Evolutionary conservation across 1,140 invertebrate species (phyloP).

Genomic region (Psix sp.): DNA sequence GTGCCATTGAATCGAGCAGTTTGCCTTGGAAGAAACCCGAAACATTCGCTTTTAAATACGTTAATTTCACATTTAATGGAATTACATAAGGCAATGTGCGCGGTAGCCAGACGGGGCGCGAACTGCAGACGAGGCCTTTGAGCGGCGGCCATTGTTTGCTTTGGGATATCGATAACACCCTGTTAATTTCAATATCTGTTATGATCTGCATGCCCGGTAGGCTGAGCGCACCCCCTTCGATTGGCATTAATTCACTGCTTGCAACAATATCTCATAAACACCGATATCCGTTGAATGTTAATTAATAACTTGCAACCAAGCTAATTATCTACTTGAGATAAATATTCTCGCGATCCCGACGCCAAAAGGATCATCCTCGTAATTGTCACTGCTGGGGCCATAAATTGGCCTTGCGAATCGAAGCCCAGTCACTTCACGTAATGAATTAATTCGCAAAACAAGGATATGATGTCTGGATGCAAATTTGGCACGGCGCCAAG

Average conservation of each 20-base stretch:
- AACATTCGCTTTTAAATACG: no score
- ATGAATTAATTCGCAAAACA: constrained; percentile 55
- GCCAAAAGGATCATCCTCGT: constrained; percentile 11
- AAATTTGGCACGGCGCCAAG: constrained; percentile 36
- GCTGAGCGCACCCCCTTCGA: constrained; percentile 26
- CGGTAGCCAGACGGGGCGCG: not conserved
- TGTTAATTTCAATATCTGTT: constrained; percentile 52
- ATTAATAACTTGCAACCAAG: constrained; percentile 47
- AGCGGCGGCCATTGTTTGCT: constrained; percentile 23
- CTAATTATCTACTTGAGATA: constrained; percentile 38
- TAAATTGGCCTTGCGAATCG: constrained; percentile 42
- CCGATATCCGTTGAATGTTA: constrained; percentile 44
- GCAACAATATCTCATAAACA: constrained; percentile 48
- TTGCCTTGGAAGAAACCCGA: not conserved
- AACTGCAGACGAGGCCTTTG: constrained; percentile 33
- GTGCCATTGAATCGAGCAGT: not conserved
- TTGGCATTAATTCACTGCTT: constrained; percentile 51
- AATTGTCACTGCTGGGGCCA: constrained; percentile 36
- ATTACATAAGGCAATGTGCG: constrained; percentile 22
- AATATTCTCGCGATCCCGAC: constrained; percentile 37
- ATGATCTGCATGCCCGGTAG: constrained; percentile 16
- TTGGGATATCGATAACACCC: constrained; percentile 14
- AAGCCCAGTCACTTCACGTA: constrained; percentile 49
- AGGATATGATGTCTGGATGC: constrained; percentile 35
- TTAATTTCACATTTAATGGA: constrained; percentile 4